Evolutionary conservation across 30 jellyfish, hydroid and myxozoan species (phyloP).

Genomic region (Turritopsis dohrnii): DNA sequence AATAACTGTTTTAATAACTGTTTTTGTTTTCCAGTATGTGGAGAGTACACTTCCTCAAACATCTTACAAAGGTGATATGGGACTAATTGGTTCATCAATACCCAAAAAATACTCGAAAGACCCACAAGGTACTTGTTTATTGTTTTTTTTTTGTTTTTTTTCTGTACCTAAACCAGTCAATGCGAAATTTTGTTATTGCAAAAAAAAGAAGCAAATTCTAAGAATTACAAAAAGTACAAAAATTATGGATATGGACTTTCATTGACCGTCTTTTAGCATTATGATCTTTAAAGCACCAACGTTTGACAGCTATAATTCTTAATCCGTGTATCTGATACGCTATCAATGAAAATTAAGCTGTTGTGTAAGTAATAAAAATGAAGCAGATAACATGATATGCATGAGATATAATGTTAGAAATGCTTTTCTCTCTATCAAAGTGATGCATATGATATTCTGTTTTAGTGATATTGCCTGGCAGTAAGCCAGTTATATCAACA

Average conservation of each 20-base stretch:
- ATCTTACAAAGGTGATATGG: constrained; percentile 4
- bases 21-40: background rate
- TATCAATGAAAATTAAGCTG: no score
- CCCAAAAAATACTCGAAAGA: constrained; percentile 28
- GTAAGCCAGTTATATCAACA: constrained; percentile 22
- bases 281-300: no score
- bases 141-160: background rate
- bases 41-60: background rate
- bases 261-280: no score
- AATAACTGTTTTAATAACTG: no score
- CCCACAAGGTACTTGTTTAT: constrained; percentile 28
- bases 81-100: constrained; percentile 31
- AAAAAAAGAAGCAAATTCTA: no score
- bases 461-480: constrained; percentile 25
- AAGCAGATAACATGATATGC: no score
- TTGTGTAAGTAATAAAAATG: no score
- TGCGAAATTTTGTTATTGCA: background rate
- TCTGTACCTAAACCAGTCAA: background rate
- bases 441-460: background rate
- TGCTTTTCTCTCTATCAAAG: background rate
- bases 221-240: no score
- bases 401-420: no score
- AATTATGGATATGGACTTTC: no score
- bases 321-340: no score
- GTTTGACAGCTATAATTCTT: no score